Base-by-base conservation (phyloP, 2,113 vertebrate species). In the Helogale parvula region DNA sequence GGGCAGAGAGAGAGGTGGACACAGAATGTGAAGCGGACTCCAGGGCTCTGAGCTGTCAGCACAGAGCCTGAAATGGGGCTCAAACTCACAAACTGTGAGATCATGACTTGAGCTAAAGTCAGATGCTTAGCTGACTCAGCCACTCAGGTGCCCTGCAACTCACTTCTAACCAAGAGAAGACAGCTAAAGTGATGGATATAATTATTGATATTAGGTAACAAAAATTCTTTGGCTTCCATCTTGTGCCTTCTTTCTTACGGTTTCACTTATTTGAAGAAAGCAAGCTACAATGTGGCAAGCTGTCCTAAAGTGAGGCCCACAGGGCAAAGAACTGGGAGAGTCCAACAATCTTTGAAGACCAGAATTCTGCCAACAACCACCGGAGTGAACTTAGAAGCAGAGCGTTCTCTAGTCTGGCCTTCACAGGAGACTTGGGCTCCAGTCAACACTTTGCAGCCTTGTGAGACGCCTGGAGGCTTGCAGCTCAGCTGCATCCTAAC, bases 241-340 rank as follows among this genome's bases (percentile, higher is more conserved):
- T 79, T 79, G 19, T 17, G 50, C 31, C 50, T 4, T 65, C 50
- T 87, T 91, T 83, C 57, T 65, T 65, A 79, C 5, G 35, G 65
- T 82, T 60, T 93, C 57, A 90, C 38, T 94, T 80, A 57, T 89
- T 95, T 77, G 31, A 87, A 41, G 60, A 92, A 83, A 38, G 15
- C 17, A 57, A 92, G 57, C 14, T 69, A 33, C 33, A 33, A 0
- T 76, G 11, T 45, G 65, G 19, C 16, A 66, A 93, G 12, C 10
- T 90, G 29, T 23, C 60, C 52, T 82, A 11, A 3, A 47, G 31
- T 91, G 35, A 82, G 35, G 31, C 5, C 14, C 93, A 63, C 33
- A 15, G 35, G 69, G 50, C 50, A 47, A 88, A 82, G 57, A 54
- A 25, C 29, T 38, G 21, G n/a, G 52, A 13, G 50, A 23, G 17